A percentile compares a stretch with the other conserved stretches of the same genome.
Evolutionary conservation across 2,797 vertebrate species (phyloP).

Genomic region (Antennarius maculatus): DNA sequence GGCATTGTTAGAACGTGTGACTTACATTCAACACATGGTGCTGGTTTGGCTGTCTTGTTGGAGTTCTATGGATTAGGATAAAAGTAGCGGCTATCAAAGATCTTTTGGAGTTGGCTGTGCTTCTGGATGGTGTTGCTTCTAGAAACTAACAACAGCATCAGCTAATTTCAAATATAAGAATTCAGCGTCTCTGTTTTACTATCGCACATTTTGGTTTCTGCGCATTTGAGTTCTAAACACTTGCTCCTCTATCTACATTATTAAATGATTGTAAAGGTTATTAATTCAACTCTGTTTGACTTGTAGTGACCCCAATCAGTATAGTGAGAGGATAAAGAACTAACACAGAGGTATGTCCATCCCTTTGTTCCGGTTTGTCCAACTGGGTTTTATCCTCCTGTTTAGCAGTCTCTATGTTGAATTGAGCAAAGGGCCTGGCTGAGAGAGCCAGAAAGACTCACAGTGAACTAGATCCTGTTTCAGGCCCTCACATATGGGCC

Average conservation of each 20-base stretch:
- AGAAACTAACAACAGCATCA: too few relatives aligned
- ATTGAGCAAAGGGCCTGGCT: slow-evolving; percentile 18
- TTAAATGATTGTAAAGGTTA: slow-evolving; percentile 3
- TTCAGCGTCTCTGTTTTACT: too few relatives aligned
- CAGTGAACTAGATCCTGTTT: slow-evolving; percentile 35
- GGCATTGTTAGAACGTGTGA: too few relatives aligned
- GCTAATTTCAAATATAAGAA: too few relatives aligned
- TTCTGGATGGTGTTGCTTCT: too few relatives aligned
- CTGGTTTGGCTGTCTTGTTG: too few relatives aligned
- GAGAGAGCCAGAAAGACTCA: slow-evolving; percentile 28
- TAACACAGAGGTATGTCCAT: not conserved
- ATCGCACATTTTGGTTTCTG: too few relatives aligned
- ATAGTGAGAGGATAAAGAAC: slow-evolving; percentile 2
- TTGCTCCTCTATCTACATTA: not conserved
- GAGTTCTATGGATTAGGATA: too few relatives aligned
- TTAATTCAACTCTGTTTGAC: not conserved
- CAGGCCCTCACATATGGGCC: slow-evolving; percentile 32
- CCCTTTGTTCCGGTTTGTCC: slow-evolving; percentile 15
- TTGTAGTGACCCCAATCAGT: not conserved
- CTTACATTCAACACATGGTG: too few relatives aligned
- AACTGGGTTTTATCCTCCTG: slow-evolving; percentile 50
- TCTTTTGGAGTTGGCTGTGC: too few relatives aligned
- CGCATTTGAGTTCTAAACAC: too few relatives aligned
- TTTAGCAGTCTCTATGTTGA: slow-evolving; percentile 47
- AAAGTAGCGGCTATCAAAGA: too few relatives aligned